Conservation (phyloP, 2,888 invertebrate species). For the Euplagia quadripunctaria region DNA sequence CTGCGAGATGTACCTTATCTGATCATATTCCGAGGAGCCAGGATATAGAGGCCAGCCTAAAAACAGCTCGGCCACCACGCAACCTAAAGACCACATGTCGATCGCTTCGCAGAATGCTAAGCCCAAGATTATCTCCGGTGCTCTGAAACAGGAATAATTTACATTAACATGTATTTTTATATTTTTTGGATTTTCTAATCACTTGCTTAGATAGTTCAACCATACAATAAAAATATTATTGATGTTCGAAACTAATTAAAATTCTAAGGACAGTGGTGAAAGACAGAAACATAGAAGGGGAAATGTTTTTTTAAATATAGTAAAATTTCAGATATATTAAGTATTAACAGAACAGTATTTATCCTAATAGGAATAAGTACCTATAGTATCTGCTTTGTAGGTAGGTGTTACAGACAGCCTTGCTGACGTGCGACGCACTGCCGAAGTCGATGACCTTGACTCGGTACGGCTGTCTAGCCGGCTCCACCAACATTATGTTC, state of each 20-base stretch:
- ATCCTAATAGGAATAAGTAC: slow-evolving; percentile 46
- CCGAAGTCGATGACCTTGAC: slow-evolving; percentile 99
- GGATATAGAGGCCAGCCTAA: slow-evolving; percentile 99
- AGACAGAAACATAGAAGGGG: neutral
- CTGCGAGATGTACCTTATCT: slow-evolving; percentile 98
- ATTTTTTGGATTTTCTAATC: neutral
- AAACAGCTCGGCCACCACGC: slow-evolving; percentile 99
- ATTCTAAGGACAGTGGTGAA: neutral
- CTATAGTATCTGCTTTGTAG: slow-evolving; percentile 98
- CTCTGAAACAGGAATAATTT: slow-evolving; percentile 83
- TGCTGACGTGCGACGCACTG: slow-evolving; percentile 99
- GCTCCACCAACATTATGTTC: slow-evolving; percentile 99
- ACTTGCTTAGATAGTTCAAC: neutral
- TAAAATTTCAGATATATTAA: neutral
- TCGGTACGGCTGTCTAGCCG: slow-evolving; percentile 98
- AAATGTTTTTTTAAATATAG: neutral
- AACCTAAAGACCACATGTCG: slow-evolving; percentile 99
- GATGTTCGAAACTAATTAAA: neutral
- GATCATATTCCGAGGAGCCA: slow-evolving; percentile 99
- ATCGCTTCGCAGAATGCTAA: slow-evolving; percentile 99
- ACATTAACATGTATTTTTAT: too few relatives aligned
- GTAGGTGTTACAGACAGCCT: slow-evolving; percentile 99
- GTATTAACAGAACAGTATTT: neutral
- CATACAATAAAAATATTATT: neutral
- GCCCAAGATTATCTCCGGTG: slow-evolving; percentile 98